phyloP scores from a whole-genome alignment of 2,797 vertebrate genomes.

The Ctenopoma multispine region DNA sequence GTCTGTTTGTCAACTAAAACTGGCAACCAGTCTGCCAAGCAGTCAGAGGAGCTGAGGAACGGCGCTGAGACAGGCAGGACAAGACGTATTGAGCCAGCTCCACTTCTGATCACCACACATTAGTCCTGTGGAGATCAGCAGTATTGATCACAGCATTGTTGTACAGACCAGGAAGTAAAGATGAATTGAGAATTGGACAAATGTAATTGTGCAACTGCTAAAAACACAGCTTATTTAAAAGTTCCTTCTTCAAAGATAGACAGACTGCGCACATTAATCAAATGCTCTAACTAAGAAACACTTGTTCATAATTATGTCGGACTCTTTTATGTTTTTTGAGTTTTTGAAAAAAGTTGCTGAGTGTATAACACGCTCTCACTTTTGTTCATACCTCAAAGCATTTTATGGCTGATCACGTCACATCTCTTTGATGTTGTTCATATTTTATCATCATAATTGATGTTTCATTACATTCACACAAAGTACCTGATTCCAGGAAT shows the following conservation, averaged over 20 bases:
- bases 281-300: slow-evolving; percentile 13
- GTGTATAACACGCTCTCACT: slow-evolving; percentile 7
- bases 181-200: slow-evolving; percentile 26
- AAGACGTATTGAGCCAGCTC: slow-evolving; percentile 34
- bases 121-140: slow-evolving; percentile 51
- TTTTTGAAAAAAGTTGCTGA: slow-evolving; percentile 3
- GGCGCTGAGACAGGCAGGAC: slow-evolving; percentile 37
- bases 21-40: slow-evolving; percentile 36
- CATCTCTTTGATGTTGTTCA: slow-evolving; percentile 23
- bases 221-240: slow-evolving; percentile 14
- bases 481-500: slow-evolving; percentile 15
- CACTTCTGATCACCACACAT: slow-evolving; percentile 42
- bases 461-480: slow-evolving; percentile 25
- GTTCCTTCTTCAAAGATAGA: slow-evolving; percentile 16
- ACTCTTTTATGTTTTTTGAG: neutral
- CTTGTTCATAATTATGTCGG: slow-evolving; percentile 2
- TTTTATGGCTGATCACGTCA: slow-evolving; percentile 7
- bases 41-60: slow-evolving; percentile 32
- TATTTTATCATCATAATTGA: slow-evolving; percentile 14
- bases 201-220: neutral
- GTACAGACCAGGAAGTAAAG: slow-evolving; percentile 23
- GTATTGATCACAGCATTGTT: slow-evolving; percentile 54
- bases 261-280: slow-evolving; percentile 8
- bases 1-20: slow-evolving; percentile 19
- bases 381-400: slow-evolving; percentile 15